Conservation (phyloP, 2,797 vertebrate genomes). For the Sebastolobus altivelis region DNA sequence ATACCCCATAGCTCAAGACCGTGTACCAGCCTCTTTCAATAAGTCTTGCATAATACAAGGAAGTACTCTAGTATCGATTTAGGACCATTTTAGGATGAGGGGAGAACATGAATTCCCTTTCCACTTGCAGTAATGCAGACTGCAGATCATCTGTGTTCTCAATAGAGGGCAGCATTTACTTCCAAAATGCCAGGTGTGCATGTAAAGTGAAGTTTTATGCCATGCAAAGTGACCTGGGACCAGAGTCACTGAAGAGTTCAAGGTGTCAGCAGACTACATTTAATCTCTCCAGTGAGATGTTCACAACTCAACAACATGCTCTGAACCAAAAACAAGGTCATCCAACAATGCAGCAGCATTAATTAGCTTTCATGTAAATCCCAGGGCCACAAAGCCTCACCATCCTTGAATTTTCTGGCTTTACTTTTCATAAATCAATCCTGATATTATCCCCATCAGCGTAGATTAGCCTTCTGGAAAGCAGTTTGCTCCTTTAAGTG, state of each 20-base stretch:
- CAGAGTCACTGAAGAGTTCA: conserved; percentile 3
- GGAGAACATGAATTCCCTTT: background rate
- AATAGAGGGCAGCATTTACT: conserved; percentile 77
- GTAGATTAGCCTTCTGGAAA: background rate
- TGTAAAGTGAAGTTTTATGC: background rate
- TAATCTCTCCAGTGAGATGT: background rate
- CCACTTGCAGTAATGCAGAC: background rate
- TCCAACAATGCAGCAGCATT: background rate
- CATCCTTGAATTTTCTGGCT: background rate
- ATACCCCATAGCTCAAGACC: no score
- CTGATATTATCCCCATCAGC: conserved; percentile 7
- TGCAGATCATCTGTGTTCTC: conserved; percentile 26
- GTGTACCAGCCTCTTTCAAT: no score
- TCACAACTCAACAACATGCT: background rate
- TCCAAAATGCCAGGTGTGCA: background rate
- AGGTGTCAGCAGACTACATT: conserved; percentile 11
- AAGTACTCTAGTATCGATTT: no score
- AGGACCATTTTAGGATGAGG: no score
- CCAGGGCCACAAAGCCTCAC: conserved; percentile 20
- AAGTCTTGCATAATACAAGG: no score
- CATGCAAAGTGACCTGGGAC: background rate
- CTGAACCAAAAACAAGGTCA: conserved; percentile 31
- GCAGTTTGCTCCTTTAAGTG: background rate
- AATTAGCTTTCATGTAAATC: conserved; percentile 32
- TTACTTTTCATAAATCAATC: conserved; percentile 2